Base-by-base conservation (phyloP, 2,888 invertebrate genomes). In the Dasysyrphus tricinctus region DNA sequence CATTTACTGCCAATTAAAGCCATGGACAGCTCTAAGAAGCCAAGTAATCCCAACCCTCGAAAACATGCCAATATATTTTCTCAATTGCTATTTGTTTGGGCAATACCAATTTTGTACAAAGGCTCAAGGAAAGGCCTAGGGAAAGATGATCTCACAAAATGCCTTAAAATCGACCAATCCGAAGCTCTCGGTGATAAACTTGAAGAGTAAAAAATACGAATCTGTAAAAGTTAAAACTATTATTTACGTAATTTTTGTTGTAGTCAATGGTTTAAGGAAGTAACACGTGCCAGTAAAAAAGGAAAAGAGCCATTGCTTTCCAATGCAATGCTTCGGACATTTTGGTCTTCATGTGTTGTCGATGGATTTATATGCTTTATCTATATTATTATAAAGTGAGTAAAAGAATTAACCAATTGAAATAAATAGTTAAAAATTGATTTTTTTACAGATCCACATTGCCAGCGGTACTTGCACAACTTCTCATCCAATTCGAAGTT, bases 191-290 rank as follows among this genome's bases (percentile, higher is more conserved):
- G 93, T 6, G 92, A 93, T 89, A 89, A 89, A 5, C 87, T 93
- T 39, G 92, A 93, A 86, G 89, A 90, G 93, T 93, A 89, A 89
- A 89, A 89, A 32, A 54, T n/a, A n/a, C 7, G 5, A 54, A 29
- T 54, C 4, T n/a, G 1, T 54, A 8, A 29, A 1, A 3, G 3
- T 32, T n/a, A n/a, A 3, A 7, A 54, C 8, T 8, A 8, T 54
- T 14, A 0, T 8, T 51, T 14, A n/a, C 14, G 0, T 54, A 54
- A n/a, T 14, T 69, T 37, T 47, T 8, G n/a, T 39, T 47, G 49
- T 49, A 96, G 96, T 90, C 94, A 95, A 93, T 96, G 96, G 96
- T 92, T 94, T 82, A 94, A 94, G 90, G 95, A 96, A 92, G 91
- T 95, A 88, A 93, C 94, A 84, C 91, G 93, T 81, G 94, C 94